Evolutionary conservation across 2,888 invertebrate genomes (phyloP).

Genomic region (Apotomis turbidana): DNA sequence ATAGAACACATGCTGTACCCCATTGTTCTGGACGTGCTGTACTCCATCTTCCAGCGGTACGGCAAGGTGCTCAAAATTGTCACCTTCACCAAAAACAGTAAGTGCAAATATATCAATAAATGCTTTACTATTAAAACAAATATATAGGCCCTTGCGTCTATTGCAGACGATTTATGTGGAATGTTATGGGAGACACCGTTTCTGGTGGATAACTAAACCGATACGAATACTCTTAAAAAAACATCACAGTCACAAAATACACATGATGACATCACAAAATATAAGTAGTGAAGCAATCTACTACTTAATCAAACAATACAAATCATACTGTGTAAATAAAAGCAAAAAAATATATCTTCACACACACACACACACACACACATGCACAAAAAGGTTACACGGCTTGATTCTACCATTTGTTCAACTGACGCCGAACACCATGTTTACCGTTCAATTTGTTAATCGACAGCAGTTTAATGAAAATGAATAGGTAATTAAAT

Average conservation of each 20-base stretch:
- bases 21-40: conserved; percentile 98
- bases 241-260: too few relatives aligned
- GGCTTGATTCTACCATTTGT: conserved; percentile 20
- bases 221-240: too few relatives aligned
- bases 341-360: neutral
- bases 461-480: conserved; percentile 19
- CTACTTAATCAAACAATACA: neutral
- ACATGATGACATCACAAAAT: too few relatives aligned
- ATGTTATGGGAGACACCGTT: too few relatives aligned
- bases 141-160: too few relatives aligned
- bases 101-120: conserved; percentile 71
- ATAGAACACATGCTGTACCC: conserved; percentile 99
- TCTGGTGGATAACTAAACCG: too few relatives aligned
- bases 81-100: conserved; percentile 99
- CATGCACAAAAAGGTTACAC: neutral
- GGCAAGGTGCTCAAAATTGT: conserved; percentile 99
- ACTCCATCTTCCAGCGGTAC: conserved; percentile 98
- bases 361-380: conserved; percentile 16
- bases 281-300: too few relatives aligned
- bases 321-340: neutral
- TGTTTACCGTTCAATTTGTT: conserved; percentile 21
- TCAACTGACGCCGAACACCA: conserved; percentile 3
- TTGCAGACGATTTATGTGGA: too few relatives aligned
- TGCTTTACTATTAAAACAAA: too few relatives aligned
- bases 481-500: conserved; percentile 27